A percentile compares a stretch with the other conserved stretches of the same genome.
Conservation (phyloP, 2,797 vertebrate genomes). For the Calcarius lapponicus region DNA sequence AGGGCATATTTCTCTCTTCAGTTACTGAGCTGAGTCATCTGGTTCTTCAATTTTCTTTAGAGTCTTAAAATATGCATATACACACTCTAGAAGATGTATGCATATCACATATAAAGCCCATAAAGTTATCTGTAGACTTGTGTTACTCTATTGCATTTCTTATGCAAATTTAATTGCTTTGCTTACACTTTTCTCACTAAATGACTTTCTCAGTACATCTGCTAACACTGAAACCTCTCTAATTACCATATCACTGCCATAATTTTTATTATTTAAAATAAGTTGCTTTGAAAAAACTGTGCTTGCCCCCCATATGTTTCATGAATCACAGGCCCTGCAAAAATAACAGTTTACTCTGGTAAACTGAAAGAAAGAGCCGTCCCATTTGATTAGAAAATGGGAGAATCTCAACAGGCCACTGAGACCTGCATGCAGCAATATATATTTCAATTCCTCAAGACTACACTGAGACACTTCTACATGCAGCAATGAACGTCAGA, state of each 20-base stretch:
- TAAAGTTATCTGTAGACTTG: not conserved
- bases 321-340: not conserved
- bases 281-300: not conserved
- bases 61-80: conserved; percentile 6
- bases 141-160: not conserved
- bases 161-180: conserved; percentile 3
- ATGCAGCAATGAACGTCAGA: not conserved
- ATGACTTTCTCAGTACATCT: not conserved
- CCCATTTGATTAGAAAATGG: not conserved
- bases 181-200: not conserved
- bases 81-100: not conserved
- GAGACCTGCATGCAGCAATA: not conserved
- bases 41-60: not conserved
- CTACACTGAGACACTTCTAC: not conserved
- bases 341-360: not conserved
- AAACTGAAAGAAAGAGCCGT: not conserved
- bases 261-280: conserved; percentile 6
- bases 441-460: not conserved
- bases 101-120: not conserved
- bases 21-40: not conserved
- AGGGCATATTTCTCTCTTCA: not conserved
- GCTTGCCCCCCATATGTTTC: not conserved
- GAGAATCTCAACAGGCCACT: not conserved
- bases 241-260: not conserved
- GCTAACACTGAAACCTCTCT: not conserved